Conservation (phyloP, 1,140 invertebrate species). For the Atta cephalotes region DNA sequence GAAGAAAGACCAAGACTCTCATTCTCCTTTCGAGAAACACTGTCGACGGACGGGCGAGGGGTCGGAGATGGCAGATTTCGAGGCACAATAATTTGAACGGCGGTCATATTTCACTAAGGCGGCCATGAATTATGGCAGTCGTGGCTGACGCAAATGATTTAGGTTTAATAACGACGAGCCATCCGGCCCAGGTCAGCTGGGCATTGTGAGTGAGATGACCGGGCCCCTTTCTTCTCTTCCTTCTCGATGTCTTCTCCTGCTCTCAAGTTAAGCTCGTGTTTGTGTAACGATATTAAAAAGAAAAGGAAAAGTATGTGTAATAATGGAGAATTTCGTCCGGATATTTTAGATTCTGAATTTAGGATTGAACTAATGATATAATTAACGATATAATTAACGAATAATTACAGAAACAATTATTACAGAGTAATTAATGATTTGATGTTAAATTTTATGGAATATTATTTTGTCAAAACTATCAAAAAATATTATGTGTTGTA, state of each 20-base stretch:
- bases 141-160: slow-evolving; percentile 84
- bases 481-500: background rate
- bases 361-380: background rate
- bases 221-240: slow-evolving; percentile 57
- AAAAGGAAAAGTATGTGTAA: slow-evolving; percentile 3
- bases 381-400: slow-evolving; percentile 6
- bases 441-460: background rate
- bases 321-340: background rate
- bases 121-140: slow-evolving; percentile 83
- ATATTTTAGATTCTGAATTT: background rate
- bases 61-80: slow-evolving; percentile 67
- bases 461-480: background rate
- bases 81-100: slow-evolving; percentile 84
- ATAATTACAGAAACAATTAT: background rate
- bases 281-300: slow-evolving; percentile 26
- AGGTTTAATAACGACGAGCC: slow-evolving; percentile 84
- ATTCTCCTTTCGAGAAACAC: slow-evolving; percentile 48
- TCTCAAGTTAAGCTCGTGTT: slow-evolving; percentile 26
- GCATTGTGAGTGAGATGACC: slow-evolving; percentile 77
- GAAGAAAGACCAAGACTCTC: slow-evolving; percentile 37
- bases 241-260: slow-evolving; percentile 51
- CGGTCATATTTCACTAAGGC: slow-evolving; percentile 83
- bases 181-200: slow-evolving; percentile 79
- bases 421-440: background rate
- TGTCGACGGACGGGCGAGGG: slow-evolving; percentile 11